Evolutionary conservation across 2,888 invertebrate species (phyloP), one percentile per base, ranked within the genome.

Genomic region (Agrochola macilenta): DNA sequence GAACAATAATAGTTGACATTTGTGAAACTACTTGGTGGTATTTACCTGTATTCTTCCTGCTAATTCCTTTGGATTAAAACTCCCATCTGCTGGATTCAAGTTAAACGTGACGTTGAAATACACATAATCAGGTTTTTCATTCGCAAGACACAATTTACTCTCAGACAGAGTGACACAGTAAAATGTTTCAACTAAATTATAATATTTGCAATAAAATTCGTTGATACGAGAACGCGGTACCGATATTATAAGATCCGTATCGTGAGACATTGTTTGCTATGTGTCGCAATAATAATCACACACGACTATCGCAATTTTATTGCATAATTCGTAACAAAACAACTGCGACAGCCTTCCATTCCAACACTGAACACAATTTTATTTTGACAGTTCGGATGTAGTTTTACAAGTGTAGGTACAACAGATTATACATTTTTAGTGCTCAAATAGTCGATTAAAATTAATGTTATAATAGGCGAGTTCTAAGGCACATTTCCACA

Each of bases 131-230:
- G 92, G 90, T 88, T 94, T 95, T 87, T 94, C 94, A 87, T 93
- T 93, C 63, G 92, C 83, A 74, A 92, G 81, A 88, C 91, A 89
- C 75, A 93, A 92, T 92, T 95, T 95, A 89, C 92, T 94, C 91
- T 96, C 95, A 77, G 95, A 92, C 88, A 96, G 90, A 88, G 95
- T 96, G 89, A 96, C 96, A 94, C 94, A 96, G 90, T 96, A 96
- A 94, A 96, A 96, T 91, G 95, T 95, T 95, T 96, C 96, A 79
- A 96, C 95, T 90, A 96, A 94, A 93, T 96, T 96, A 57, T 94
- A 93, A 91, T 96, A 96, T 90, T 95, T 96, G 85, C 90, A 93
- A 86, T 95, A 95, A 90, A 96, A 96, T 88, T 96, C 95, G 39
- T 92, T 91, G 82, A 96, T 88, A 92, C 95, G 94, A 85, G 93